Conservation (phyloP, 1,140 invertebrate genomes). For the Luehdorfia chinensis region DNA sequence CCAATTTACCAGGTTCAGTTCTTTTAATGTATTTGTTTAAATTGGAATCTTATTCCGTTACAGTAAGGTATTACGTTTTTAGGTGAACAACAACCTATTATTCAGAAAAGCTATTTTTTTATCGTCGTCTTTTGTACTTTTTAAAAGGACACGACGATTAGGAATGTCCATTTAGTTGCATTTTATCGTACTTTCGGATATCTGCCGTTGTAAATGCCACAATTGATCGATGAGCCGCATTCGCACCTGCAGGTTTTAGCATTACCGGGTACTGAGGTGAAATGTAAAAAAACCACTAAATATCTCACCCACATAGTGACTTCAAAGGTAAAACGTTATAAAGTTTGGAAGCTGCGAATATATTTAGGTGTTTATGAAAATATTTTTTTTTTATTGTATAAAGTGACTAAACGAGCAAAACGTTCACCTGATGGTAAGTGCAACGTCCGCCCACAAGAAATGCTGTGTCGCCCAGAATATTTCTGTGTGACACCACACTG, state of each 20-base stretch:
- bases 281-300: slow-evolving; percentile 3
- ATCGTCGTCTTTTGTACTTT: slow-evolving; percentile 45
- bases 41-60: slow-evolving; percentile 2
- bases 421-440: too few relatives aligned
- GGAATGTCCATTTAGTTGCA: slow-evolving; percentile 62
- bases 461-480: too few relatives aligned
- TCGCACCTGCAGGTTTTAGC: slow-evolving; percentile 49
- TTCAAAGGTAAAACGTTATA: too few relatives aligned
- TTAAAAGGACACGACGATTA: slow-evolving; percentile 65
- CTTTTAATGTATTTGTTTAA: too few relatives aligned
- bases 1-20: too few relatives aligned
- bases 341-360: too few relatives aligned
- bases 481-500: too few relatives aligned
- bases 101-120: slow-evolving; percentile 36
- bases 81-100: neutral
- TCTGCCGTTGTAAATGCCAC: slow-evolving; percentile 55
- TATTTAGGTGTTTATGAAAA: too few relatives aligned
- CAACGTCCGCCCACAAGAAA: too few relatives aligned
- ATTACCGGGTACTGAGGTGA: slow-evolving; percentile 1
- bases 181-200: slow-evolving; percentile 40
- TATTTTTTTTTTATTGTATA: too few relatives aligned
- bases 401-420: too few relatives aligned
- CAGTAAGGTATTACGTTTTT: neutral
- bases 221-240: slow-evolving; percentile 51
- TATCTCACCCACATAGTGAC: too few relatives aligned